A percentile compares a stretch with the other conserved stretches of the same genome.
Conservation (phyloP, 2,113 vertebrate genomes). For the Amia ocellicauda region DNA sequence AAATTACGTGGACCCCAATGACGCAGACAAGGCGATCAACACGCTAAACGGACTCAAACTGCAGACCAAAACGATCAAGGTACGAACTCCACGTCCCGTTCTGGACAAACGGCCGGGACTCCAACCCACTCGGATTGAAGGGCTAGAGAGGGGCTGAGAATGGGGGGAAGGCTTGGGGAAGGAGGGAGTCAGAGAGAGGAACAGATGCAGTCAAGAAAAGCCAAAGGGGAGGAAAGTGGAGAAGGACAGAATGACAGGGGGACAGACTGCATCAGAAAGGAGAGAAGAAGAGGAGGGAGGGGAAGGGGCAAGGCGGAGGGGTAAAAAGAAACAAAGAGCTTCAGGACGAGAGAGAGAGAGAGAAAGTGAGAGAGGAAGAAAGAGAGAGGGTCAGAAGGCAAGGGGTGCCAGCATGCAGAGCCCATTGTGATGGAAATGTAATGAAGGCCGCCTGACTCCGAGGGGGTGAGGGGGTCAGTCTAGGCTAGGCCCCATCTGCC, state of each 20-base stretch:
- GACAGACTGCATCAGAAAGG: conserved; percentile 4
- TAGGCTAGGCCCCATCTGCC: conserved; percentile 73
- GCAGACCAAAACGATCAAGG: conserved; percentile 98
- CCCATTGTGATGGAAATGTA: conserved; percentile 80
- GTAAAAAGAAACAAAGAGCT: conserved; percentile 38
- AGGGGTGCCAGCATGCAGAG: conserved; percentile 57
- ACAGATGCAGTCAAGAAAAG: too few relatives aligned
- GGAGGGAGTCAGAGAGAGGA: neutral
- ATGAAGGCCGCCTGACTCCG: conserved; percentile 58
- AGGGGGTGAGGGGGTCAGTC: conserved; percentile 56
- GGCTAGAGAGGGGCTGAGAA: too few relatives aligned
- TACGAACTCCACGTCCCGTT: conserved; percentile 42
- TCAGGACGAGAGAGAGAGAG: conserved; percentile 43
- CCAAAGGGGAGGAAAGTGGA: too few relatives aligned
- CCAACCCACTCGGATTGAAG: too few relatives aligned
- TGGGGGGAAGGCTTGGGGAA: too few relatives aligned
- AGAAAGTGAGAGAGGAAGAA: conserved; percentile 39
- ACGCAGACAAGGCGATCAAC: conserved; percentile 94
- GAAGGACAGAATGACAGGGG: too few relatives aligned
- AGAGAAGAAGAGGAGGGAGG: conserved; percentile 21
- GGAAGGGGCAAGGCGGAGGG: conserved; percentile 44
- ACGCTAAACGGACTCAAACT: conserved; percentile 94
- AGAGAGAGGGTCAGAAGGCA: conserved; percentile 73
- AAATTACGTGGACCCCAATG: conserved; percentile 92
- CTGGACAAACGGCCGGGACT: too few relatives aligned